Conservation (phyloP, 1,140 invertebrate genomes). For the Cotesia vestalis region DNA sequence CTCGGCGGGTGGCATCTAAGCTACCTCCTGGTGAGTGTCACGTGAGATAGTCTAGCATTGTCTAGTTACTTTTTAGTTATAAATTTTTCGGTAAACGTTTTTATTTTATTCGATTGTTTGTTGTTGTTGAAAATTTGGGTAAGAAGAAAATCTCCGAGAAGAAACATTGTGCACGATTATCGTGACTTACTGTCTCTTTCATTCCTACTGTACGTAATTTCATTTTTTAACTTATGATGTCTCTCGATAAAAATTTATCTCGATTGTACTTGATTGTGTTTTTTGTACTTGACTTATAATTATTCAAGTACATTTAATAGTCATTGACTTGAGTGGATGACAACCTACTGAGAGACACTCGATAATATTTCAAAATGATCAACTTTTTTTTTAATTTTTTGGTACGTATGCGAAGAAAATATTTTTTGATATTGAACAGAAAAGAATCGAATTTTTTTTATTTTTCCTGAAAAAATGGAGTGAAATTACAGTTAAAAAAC, state of each 20-base stretch:
- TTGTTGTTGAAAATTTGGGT: too few relatives aligned
- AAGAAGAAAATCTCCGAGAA: too few relatives aligned
- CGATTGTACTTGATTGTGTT: background rate
- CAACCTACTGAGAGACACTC: slow-evolving; percentile 41
- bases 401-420: too few relatives aligned
- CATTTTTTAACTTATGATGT: background rate
- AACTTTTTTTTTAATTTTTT: too few relatives aligned
- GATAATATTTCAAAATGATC: background rate
- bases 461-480: too few relatives aligned
- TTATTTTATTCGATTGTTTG: too few relatives aligned
- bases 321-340: slow-evolving; percentile 20
- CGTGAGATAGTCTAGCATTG: background rate
- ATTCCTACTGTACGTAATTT: background rate
- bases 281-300: slow-evolving; percentile 5
- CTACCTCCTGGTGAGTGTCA: slow-evolving; percentile 1
- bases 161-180: too few relatives aligned
- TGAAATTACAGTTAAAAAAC: too few relatives aligned
- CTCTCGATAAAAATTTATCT: slow-evolving; percentile 1
- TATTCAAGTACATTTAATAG: background rate
- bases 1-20: background rate
- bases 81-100: too few relatives aligned
- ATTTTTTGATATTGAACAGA: background rate
- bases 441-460: too few relatives aligned
- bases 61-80: too few relatives aligned
- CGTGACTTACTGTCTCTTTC: too few relatives aligned